Percentiles rank a stretch among this genome's conserved stretches.
Conservation (phyloP, 2,797 vertebrate genomes). For the Dicrostonyx torquatus region DNA sequence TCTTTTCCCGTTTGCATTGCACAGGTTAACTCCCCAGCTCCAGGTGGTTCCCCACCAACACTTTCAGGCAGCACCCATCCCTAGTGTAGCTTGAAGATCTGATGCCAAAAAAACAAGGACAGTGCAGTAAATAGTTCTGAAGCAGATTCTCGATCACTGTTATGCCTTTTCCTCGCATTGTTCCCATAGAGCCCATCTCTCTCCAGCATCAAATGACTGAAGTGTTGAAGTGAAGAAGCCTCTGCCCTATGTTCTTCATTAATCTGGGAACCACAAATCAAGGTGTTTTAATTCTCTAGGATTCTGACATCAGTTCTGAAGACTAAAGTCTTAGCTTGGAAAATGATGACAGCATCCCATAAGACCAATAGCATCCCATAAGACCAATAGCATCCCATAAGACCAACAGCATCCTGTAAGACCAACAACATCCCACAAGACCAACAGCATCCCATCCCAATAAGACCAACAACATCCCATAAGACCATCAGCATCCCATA, state of each 20-base stretch:
- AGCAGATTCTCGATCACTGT: neutral
- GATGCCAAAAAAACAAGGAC: neutral
- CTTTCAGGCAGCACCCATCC: neutral
- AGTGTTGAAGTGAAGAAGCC: neutral
- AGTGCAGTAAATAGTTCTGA: neutral
- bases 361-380: no score
- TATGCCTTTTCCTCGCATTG: neutral
- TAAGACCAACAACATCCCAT: neutral
- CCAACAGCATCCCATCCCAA: neutral
- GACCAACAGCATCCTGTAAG: no score
- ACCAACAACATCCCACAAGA: neutral
- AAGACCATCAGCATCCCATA: no score
- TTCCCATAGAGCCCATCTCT: neutral
- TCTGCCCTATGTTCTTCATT: neutral
- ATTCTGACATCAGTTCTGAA: neutral
- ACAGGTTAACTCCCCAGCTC: neutral
- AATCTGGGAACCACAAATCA: neutral
- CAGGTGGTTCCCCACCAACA: neutral
- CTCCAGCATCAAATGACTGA: neutral
- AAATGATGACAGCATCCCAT: neutral
- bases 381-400: no score
- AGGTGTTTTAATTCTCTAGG: neutral
- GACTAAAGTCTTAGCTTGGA: neutral
- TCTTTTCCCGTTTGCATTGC: neutral
- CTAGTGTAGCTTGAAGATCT: neutral